Conservation (phyloP, 2,113 vertebrate species). For the Ochotona curzoniae region DNA sequence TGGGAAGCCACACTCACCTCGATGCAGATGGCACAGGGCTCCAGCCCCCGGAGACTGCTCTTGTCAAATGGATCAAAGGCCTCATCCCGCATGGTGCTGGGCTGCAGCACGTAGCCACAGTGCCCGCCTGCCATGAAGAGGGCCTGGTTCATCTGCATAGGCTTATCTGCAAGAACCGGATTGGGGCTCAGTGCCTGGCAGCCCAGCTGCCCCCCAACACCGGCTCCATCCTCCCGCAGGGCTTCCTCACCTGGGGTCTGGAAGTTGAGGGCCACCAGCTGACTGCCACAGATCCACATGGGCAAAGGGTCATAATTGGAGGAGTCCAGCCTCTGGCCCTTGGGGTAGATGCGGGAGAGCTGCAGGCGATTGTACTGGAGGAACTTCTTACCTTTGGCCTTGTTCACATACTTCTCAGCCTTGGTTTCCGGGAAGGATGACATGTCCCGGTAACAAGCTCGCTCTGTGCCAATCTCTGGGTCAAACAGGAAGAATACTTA, state of each 20-base stretch:
- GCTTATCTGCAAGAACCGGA: constrained; percentile 91
- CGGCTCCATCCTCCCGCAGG: background rate
- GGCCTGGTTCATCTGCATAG: constrained; percentile 99
- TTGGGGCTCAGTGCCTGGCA: background rate
- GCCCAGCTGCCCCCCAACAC: background rate
- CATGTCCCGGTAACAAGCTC: constrained; percentile 98
- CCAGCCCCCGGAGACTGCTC: constrained; percentile 90
- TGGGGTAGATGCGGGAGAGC: constrained; percentile 98
- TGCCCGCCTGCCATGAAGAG: constrained; percentile 95
- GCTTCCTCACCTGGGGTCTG: constrained; percentile 94
- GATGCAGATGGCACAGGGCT: constrained; percentile 90
- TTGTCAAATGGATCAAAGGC: constrained; percentile 97
- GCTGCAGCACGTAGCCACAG: constrained; percentile 96
- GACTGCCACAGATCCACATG: constrained; percentile 99
- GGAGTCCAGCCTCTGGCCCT: constrained; percentile 97
- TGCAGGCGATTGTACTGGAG: constrained; percentile 98
- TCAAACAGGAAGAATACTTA: constrained; percentile 53
- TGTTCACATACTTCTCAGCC: constrained; percentile 97
- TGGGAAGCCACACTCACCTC: constrained; percentile 85
- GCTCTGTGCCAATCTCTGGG: constrained; percentile 96
- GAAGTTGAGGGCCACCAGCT: constrained; percentile 98
- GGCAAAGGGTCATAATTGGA: constrained; percentile 98
- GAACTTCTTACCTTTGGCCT: constrained; percentile 97
- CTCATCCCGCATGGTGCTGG: constrained; percentile 95
- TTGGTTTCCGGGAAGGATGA: constrained; percentile 99